Evolutionary conservation across 2,113 vertebrate genomes (phyloP).

Genomic region (Entelurus aequoreus): DNA sequence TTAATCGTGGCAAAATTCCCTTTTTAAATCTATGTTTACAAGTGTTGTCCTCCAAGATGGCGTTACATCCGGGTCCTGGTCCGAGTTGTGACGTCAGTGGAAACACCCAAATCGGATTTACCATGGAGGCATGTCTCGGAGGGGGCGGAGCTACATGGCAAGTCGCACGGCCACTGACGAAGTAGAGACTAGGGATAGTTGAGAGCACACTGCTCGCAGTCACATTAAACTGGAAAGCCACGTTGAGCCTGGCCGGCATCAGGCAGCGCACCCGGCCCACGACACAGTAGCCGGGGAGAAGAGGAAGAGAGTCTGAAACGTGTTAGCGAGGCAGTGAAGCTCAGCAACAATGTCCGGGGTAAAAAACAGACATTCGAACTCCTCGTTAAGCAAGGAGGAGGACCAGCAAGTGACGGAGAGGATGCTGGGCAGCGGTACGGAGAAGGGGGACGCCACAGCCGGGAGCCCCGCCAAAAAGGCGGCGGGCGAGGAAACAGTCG

Average conservation of each 20-base stretch:
- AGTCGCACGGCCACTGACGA: not conserved
- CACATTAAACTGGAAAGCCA: conserved; percentile 11
- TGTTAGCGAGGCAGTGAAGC: not conserved
- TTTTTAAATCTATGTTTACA: too few species aligned
- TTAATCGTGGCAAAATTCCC: too few species aligned
- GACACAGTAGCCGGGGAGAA: not conserved
- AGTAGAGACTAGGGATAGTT: not conserved
- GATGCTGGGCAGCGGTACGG: conserved; percentile 68
- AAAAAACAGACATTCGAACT: conserved; percentile 67
- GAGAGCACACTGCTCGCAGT: conserved; percentile 26
- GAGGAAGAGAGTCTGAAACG: not conserved
- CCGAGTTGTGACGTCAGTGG: too few species aligned
- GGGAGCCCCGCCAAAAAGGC: conserved; percentile 17
- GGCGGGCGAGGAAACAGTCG: conserved; percentile 64
- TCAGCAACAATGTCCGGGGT: conserved; percentile 57
- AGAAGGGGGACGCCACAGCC: conserved; percentile 25
- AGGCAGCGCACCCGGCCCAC: not conserved
- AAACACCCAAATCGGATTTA: too few species aligned
- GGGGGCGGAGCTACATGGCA: conserved; percentile 2
- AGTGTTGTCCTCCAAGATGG: too few species aligned
- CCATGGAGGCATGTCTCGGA: conserved; percentile 17
- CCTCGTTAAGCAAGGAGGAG: conserved; percentile 63
- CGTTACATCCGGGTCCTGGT: too few species aligned
- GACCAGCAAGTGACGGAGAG: conserved; percentile 75
- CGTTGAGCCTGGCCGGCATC: conserved; percentile 26